phyloP scores from a whole-genome alignment of 2,888 invertebrate genomes.

The Metallyticus violacea region DNA sequence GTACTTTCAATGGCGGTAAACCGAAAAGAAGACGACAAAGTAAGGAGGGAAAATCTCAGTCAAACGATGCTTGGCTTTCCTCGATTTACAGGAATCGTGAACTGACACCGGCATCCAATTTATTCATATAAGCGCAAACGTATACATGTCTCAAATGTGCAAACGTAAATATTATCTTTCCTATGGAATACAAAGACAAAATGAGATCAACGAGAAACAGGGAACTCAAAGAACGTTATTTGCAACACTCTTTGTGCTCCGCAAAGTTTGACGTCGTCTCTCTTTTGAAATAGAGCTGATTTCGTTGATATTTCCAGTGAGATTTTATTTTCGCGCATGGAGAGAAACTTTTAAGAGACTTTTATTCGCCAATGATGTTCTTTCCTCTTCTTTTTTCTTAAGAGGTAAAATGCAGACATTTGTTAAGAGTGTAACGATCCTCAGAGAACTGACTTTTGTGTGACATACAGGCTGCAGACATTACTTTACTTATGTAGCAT shows the following conservation, averaged over 20 bases:
- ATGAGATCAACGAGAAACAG: background rate
- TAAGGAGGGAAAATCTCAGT: background rate
- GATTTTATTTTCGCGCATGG: background rate
- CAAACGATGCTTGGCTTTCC: background rate
- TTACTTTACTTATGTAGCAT: too few species aligned
- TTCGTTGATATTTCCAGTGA: background rate
- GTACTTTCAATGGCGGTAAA: slow-evolving; percentile 4
- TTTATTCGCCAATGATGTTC: too few species aligned
- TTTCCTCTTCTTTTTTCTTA: too few species aligned
- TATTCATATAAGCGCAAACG: background rate
- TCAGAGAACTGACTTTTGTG: too few species aligned
- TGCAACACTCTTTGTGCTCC: background rate
- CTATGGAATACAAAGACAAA: background rate
- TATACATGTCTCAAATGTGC: background rate
- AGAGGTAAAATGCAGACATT: too few species aligned
- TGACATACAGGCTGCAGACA: too few species aligned
- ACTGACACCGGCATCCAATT: background rate
- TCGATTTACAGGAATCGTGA: background rate
- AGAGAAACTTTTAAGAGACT: too few species aligned
- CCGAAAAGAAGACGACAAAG: background rate
- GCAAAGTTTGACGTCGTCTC: background rate
- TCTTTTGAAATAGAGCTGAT: background rate
- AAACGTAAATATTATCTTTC: background rate
- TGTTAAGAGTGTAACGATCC: too few species aligned
- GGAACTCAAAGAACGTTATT: background rate